A percentile compares a stretch with the other conserved stretches of the same genome.
Conservation (phyloP, 2,888 invertebrate genomes). For the Stratiomys singularior region DNA sequence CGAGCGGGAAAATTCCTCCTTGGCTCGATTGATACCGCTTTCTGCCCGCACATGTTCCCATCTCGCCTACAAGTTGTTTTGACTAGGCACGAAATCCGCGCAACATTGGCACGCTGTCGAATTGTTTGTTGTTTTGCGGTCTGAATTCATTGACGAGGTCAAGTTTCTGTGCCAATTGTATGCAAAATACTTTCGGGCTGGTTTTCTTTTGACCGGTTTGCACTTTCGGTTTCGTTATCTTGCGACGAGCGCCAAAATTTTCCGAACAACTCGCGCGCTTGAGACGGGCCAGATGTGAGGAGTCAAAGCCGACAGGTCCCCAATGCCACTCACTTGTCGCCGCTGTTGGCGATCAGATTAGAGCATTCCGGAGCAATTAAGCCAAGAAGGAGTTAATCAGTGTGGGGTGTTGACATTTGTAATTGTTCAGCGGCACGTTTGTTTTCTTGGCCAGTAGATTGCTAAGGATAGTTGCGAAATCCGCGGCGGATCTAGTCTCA, state of each 20-base stretch:
- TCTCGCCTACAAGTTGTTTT: neutral
- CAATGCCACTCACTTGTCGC: neutral
- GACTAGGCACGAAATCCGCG: neutral
- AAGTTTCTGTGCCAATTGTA: conserved; percentile 17
- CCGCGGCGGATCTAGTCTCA: too few species aligned
- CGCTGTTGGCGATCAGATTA: neutral
- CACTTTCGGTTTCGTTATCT: conserved; percentile 20
- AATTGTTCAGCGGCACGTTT: too few species aligned
- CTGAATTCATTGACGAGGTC: conserved; percentile 2
- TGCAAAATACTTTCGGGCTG: conserved; percentile 13
- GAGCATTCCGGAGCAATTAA: too few species aligned
- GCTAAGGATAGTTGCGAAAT: too few species aligned
- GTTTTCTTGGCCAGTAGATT: too few species aligned
- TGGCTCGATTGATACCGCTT: too few species aligned
- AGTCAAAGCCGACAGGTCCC: neutral
- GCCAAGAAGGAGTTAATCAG: too few species aligned
- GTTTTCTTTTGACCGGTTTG: conserved; percentile 27
- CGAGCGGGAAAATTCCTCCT: neutral
- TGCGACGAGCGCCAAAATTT: neutral
- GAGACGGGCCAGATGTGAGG: neutral
- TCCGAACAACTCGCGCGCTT: neutral
- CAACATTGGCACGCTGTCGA: neutral
- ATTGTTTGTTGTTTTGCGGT: neutral
- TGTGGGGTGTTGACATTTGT: too few species aligned
- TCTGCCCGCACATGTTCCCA: neutral